These are phyloP conservation scores for Phenganax marumi DNA, from an alignment of 92 coral and sea anemone genomes.

Conservation along the genomic window DNA sequence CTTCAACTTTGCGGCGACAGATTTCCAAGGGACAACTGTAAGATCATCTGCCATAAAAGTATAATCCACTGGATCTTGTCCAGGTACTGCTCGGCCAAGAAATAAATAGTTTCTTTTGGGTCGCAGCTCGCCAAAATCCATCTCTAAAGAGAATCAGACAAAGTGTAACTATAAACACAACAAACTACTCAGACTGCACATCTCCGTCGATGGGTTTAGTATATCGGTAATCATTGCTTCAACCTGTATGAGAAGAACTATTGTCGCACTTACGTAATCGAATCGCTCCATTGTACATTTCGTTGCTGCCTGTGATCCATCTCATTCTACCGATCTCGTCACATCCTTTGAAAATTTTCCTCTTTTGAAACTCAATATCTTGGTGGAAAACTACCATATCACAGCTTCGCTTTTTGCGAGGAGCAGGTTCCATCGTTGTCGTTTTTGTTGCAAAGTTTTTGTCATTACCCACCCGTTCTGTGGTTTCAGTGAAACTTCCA, in stretches of 20 bases:
- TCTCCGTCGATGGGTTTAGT: no score
- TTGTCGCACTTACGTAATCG: slow-evolving; percentile 2
- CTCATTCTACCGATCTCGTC: slow-evolving; percentile 9
- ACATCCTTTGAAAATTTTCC: slow-evolving; percentile 17
- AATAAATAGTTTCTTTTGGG: slow-evolving; percentile 8
- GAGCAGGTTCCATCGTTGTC: not conserved
- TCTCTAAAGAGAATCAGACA: not conserved
- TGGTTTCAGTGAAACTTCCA: not conserved
- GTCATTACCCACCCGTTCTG: not conserved
- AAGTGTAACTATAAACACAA: not conserved
- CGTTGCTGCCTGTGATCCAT: not conserved
- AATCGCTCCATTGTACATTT: not conserved
- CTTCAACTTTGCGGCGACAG: not conserved
- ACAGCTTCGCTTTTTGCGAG: not conserved
- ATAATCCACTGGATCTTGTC: not conserved
- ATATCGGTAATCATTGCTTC: no score
- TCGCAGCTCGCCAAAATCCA: not conserved
- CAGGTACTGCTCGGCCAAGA: slow-evolving; percentile 12
- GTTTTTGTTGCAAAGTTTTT: not conserved
- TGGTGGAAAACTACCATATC: not conserved
- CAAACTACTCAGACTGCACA: no score
- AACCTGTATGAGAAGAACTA: not conserved
- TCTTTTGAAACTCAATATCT: not conserved
- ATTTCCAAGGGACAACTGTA: not conserved
- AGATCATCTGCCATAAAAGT: slow-evolving; percentile 4